Conservation (phyloP, 2,797 vertebrate genomes). For the Prionace glauca region DNA sequence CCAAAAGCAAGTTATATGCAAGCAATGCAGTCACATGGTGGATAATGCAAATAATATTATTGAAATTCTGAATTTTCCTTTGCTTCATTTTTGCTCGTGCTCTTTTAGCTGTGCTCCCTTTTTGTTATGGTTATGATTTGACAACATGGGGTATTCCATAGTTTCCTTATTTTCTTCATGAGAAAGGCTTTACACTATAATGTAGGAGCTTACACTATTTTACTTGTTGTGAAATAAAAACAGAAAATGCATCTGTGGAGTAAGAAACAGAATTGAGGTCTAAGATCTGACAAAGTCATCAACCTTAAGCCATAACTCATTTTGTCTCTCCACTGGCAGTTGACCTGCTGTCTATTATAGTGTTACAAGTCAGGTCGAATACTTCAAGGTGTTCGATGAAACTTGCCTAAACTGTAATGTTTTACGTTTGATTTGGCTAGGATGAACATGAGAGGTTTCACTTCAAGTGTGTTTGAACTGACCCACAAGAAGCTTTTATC, state of each 20-base stretch:
- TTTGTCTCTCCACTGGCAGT: neutral
- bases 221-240: neutral
- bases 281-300: neutral
- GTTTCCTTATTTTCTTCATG: neutral
- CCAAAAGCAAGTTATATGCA: neutral
- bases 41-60: neutral
- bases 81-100: neutral
- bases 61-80: neutral
- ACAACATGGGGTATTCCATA: neutral
- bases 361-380: too few relatives aligned
- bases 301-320: neutral
- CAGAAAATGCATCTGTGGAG: neutral
- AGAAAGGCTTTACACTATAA: neutral
- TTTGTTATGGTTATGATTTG: neutral
- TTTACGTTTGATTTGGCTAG: too few relatives aligned
- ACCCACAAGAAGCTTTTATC: too few relatives aligned
- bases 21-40: neutral
- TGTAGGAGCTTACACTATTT: neutral
- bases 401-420: too few relatives aligned
- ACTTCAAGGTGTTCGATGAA: too few relatives aligned
- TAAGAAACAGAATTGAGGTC: neutral
- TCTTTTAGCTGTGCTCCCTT: neutral
- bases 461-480: too few relatives aligned
- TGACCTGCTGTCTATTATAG: neutral
- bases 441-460: too few relatives aligned